A percentile compares a stretch with the other conserved stretches of the same genome.
phyloP scores from a whole-genome alignment of 2,113 vertebrate genomes.

The Dromaius novaehollandiae region DNA sequence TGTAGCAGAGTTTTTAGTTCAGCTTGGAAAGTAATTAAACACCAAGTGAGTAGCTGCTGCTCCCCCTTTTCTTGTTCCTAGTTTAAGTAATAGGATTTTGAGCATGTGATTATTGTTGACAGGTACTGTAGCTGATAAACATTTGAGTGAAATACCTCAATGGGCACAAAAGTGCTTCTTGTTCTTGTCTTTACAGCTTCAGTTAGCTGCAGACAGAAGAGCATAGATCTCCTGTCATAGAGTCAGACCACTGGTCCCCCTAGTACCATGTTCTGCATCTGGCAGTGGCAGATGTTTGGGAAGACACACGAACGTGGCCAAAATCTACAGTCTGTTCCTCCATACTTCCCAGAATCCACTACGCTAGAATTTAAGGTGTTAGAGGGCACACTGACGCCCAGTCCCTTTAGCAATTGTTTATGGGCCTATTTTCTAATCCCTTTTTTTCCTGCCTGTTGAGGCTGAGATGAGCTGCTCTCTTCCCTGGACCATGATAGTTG shows the following conservation, averaged over 20 bases:
- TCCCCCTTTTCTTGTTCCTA: background rate
- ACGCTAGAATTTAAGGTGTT: background rate
- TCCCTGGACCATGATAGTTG: background rate
- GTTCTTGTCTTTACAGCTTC: background rate
- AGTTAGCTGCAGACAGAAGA: background rate
- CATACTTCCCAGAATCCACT: background rate
- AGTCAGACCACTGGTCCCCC: background rate
- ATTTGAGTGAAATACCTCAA: background rate
- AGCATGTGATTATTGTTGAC: background rate
- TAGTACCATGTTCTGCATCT: background rate
- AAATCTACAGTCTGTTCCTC: background rate
- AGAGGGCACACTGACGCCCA: background rate
- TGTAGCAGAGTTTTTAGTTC: background rate
- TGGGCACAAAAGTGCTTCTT: background rate
- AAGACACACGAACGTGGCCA: background rate
- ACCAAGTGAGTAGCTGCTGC: background rate
- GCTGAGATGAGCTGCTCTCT: background rate
- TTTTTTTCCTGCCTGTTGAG: background rate
- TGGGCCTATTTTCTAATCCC: background rate
- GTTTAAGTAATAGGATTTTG: background rate
- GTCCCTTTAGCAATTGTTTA: background rate
- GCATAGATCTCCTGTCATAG: background rate
- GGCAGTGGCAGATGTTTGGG: background rate
- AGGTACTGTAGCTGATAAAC: background rate
- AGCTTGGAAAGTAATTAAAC: background rate